These are phyloP conservation scores for Neopelma chrysocephalum DNA, from an alignment of 2,797 vertebrate species.

Conservation along the genomic window DNA sequence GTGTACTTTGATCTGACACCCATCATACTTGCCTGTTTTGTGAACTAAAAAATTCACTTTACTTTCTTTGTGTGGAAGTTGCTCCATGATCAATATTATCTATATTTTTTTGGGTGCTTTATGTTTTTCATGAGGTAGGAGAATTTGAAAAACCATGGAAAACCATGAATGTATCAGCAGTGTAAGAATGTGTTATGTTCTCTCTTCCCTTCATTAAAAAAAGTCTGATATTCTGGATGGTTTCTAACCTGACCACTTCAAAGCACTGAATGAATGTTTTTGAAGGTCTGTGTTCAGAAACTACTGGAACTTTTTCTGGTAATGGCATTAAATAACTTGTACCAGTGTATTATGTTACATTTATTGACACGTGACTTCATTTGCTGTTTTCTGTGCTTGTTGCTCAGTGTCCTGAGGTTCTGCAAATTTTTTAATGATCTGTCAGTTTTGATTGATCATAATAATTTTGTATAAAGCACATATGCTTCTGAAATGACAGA, in stretches of 20 bases:
- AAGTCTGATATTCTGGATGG: neutral
- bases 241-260: neutral
- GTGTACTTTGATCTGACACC: neutral
- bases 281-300: neutral
- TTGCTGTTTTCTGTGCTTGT: neutral
- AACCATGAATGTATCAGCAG: neutral
- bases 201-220: neutral
- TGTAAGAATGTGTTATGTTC: neutral
- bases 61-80: neutral
- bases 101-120: neutral
- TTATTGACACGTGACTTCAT: neutral
- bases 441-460: neutral
- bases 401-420: neutral
- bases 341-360: neutral
- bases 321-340: neutral
- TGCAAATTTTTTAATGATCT: neutral
- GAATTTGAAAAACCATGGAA: neutral
- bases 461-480: neutral
- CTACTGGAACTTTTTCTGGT: neutral
- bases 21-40: neutral
- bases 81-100: neutral
- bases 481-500: neutral
- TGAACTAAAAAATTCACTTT: neutral
- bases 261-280: neutral
- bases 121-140: neutral